A percentile compares a stretch with the other conserved stretches of the same genome.
Conservation (phyloP, 2,797 vertebrate genomes). For the Sebastes cheni region DNA sequence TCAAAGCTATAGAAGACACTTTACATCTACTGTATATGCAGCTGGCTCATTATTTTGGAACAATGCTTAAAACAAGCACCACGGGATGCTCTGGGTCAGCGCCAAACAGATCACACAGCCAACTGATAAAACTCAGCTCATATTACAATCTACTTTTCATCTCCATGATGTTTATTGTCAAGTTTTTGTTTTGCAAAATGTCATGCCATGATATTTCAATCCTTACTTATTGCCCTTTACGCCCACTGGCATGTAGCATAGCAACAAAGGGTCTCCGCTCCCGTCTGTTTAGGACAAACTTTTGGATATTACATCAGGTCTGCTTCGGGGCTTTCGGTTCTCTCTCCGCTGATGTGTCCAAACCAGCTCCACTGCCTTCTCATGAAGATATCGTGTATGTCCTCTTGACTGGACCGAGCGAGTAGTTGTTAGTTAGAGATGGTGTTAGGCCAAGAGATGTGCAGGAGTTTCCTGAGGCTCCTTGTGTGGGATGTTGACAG, state of each 20-base stretch:
- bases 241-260: neutral
- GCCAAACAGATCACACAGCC: neutral
- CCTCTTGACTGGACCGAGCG: neutral
- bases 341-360: neutral
- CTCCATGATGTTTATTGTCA: neutral
- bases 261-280: neutral
- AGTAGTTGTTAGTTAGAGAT: neutral
- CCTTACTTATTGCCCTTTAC: neutral
- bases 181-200: neutral
- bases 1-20: neutral
- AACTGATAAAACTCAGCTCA: conserved; percentile 2
- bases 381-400: neutral
- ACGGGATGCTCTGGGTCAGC: neutral
- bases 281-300: neutral
- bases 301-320: neutral
- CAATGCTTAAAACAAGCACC: neutral
- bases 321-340: neutral
- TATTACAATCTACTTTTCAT: neutral
- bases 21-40: neutral
- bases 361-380: neutral
- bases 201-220: neutral
- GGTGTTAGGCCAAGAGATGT: neutral
- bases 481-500: neutral
- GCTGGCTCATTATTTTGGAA: neutral
- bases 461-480: neutral